Base-by-base conservation (phyloP, 2,113 vertebrate genomes). In the Ophiodon elongatus region DNA sequence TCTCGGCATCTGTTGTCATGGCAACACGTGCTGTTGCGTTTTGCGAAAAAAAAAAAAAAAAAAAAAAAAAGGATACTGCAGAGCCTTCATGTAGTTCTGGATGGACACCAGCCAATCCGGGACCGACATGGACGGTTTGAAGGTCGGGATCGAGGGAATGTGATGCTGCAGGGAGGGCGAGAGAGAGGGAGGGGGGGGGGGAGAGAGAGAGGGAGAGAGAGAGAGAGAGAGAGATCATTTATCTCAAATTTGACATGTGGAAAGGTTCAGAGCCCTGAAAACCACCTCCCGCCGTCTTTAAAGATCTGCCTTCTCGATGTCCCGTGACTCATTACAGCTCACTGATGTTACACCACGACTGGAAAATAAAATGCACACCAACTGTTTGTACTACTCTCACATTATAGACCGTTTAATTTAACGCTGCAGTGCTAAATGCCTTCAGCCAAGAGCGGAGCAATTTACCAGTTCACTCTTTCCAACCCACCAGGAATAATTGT, bases 301-400 rank as follows among this genome's bases (percentile, higher is more conserved):
- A 6, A 5, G 5, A n/a, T n/a, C n/a, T 80, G 76, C 67, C 43
- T 79, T 41, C 75, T 52, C 57, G 6, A n/a, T n/a, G n/a, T n/a
- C n/a, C n/a, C n/a, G n/a, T 23, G 3, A 41, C 10, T 47, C 39
- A 52, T n/a, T n/a, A n/a, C n/a, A n/a, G n/a, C n/a, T n/a, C n/a
- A n/a, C 6, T 6, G 27, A 8, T 69, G 64, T 62, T 62, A 54
- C 41, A 60, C 9, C 19, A n/a, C n/a, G n/a, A n/a, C n/a, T n/a
- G n/a, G n/a, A n/a, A n/a, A n/a, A n/a, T n/a, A n/a, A n/a, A n/a
- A n/a, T n/a, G n/a, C n/a, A n/a, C n/a, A n/a, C n/a, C n/a, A n/a
- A 39, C 37, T 39, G 15, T 39, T 57, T 25, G 27, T 27, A 21
- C 54, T 8, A 8, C 33, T 52, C 5, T 31, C 45, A 56, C 59